phyloP scores from a whole-genome alignment of 2,888 invertebrate species.

The Podabrus alpinus region DNA sequence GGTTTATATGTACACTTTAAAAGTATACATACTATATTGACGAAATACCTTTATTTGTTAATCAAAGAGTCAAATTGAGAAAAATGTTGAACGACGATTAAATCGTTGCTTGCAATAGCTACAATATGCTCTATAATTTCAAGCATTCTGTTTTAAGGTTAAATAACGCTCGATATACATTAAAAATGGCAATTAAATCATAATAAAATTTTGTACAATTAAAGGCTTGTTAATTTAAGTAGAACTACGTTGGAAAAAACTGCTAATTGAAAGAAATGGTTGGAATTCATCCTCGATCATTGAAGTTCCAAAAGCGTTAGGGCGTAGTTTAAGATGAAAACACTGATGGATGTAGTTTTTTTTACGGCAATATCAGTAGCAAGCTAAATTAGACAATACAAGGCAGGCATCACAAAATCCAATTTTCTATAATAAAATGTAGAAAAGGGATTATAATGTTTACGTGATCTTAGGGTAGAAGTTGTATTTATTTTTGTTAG shows the following conservation, averaged over 20 bases:
- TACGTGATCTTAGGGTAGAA: not conserved
- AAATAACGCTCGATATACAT: no score
- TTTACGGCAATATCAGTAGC: conserved; percentile 14
- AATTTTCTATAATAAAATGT: not conserved
- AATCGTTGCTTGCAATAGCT: no score
- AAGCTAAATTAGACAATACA: conserved; percentile 8
- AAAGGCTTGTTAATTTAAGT: not conserved
- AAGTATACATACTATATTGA: no score
- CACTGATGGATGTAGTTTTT: conserved; percentile 19
- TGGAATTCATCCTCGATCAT: conserved; percentile 18
- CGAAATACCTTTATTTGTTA: no score
- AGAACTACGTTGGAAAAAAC: not conserved
- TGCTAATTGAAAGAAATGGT: conserved; percentile 13
- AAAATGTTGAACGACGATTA: no score
- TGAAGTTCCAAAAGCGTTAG: conserved; percentile 11
- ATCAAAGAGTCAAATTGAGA: no score
- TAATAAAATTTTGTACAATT: not conserved
- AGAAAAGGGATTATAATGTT: not conserved
- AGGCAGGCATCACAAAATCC: conserved; percentile 1
- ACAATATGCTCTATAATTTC: not conserved
- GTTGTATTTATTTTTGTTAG: not conserved
- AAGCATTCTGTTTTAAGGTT: not conserved
- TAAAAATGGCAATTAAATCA: not conserved
- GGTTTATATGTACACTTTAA: no score
- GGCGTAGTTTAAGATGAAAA: conserved; percentile 17